Evolutionary conservation across 2,888 invertebrate species (phyloP), one percentile per base, ranked within the genome.

Genomic region (Ophioninae sp.): DNA sequence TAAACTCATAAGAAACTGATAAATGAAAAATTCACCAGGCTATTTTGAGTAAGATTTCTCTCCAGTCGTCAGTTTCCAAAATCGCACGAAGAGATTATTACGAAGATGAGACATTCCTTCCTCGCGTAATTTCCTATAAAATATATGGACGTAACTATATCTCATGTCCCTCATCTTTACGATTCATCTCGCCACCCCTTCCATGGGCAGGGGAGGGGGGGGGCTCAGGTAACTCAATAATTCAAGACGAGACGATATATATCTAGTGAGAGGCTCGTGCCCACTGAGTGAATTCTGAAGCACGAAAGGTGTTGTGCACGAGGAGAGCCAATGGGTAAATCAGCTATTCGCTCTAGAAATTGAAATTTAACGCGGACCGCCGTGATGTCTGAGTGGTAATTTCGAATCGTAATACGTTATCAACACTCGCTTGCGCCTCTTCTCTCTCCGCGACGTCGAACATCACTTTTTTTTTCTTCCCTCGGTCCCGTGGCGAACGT

Each of bases 351-450:
- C 77, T 50, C 50, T 84, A 89, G 88, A 89, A 84, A 90, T 90
- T 89, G 89, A 89, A 89, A 88, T 89, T 88, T 89, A 89, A 89
- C 88, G 81, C 82, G 86, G 77, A 79, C 67, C 88, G 82, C 70
- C 80, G 81, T 57, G 85, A 87, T 83, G 87, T 85, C 86, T 88
- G 88, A 88, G 87, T 88, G 89, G 89, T 88, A 89, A 89, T 89
- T 88, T 88, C 86, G 79, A 83, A 86, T 87, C 86, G 82, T 85
- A 86, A 84, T 85, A 79, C 75, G 81, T 81, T 82, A 83, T 87
- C 78, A 82, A 81, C 69, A 77, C 77, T 70, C 70, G 44, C 41
- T n/a, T 37, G 23, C 73, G 65, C 70, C 76, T 73, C 59, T 50
- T 59, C 21, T 62, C 41, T 8, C 5, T 50, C 69, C 20, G 17